These are phyloP conservation scores for Meliscaeva auricollis DNA, from an alignment of 2,888 invertebrate genomes.

Conservation along the genomic window DNA sequence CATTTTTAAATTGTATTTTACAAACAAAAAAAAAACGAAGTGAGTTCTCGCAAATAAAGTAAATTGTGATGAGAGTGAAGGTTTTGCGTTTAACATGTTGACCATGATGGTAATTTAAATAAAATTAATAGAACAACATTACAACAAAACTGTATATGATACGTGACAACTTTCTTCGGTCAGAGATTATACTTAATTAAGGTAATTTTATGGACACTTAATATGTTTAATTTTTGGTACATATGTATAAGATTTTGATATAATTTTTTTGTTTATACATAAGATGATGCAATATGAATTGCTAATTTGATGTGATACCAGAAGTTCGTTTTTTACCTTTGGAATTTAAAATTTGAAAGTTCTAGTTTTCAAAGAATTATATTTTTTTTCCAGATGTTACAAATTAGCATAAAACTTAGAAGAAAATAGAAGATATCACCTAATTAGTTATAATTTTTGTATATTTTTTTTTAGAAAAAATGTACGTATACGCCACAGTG, in stretches of 20 bases:
- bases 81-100: conserved; percentile 77
- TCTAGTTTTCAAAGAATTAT: too few species aligned
- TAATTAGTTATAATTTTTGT: not conserved
- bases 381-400: too few species aligned
- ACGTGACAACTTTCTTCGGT: conserved; percentile 3
- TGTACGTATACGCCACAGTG: conserved; percentile 4
- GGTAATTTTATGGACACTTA: conserved; percentile 1
- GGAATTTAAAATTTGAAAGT: too few species aligned
- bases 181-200: not conserved
- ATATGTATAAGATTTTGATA: not conserved
- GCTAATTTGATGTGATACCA: too few species aligned
- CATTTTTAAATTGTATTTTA: conserved; percentile 25
- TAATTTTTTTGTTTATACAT: not conserved
- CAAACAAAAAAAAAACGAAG: not conserved
- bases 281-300: not conserved
- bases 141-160: not conserved
- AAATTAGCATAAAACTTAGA: too few species aligned
- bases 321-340: too few species aligned
- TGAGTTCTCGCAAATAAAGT: conserved; percentile 21
- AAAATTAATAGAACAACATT: conserved; percentile 11
- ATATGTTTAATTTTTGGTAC: too few species aligned
- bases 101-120: conserved; percentile 77
- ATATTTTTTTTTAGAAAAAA: not conserved
- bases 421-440: too few species aligned
- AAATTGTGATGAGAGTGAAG: conserved; percentile 33